These are phyloP conservation scores for Porites lobata DNA, from an alignment of 92 coral and sea anemone genomes.

Conservation along the genomic window DNA sequence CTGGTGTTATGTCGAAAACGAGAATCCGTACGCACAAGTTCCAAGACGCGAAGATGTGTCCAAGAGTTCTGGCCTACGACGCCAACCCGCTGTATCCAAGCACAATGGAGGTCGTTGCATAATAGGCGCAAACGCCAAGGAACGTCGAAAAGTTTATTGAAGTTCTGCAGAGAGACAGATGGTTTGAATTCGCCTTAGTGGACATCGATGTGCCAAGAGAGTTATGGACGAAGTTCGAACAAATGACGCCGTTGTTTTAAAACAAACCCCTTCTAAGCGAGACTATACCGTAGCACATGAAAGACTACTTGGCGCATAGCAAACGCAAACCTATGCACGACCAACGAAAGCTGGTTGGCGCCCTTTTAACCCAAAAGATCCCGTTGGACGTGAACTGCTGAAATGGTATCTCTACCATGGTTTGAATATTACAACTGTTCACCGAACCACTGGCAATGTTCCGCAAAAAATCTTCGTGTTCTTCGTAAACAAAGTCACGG, in stretches of 20 bases:
- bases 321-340: not conserved
- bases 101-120: not conserved
- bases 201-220: slow-evolving; percentile 17
- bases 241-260: slow-evolving; percentile 23
- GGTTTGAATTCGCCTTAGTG: slow-evolving; percentile 39
- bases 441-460: slow-evolving; percentile 3
- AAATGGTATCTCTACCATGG: slow-evolving; percentile 19
- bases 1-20: not conserved
- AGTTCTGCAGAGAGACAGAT: not conserved
- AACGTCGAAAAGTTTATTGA: not conserved
- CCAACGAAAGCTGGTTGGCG: slow-evolving; percentile 25
- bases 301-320: slow-evolving; percentile 17
- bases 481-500: slow-evolving; percentile 38
- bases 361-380: slow-evolving; percentile 12
- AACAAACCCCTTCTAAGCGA: slow-evolving; percentile 12
- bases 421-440: slow-evolving; percentile 4
- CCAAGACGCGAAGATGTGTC: not conserved
- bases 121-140: not conserved
- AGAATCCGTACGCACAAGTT: not conserved
- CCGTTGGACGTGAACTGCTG: slow-evolving; percentile 11
- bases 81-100: not conserved
- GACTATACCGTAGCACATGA: slow-evolving; percentile 17
- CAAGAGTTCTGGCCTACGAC: not conserved
- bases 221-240: slow-evolving; percentile 20
- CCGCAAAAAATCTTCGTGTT: slow-evolving; percentile 21